Evolutionary conservation across 2,888 invertebrate species (phyloP).

Genomic region (Conus canariensis): DNA sequence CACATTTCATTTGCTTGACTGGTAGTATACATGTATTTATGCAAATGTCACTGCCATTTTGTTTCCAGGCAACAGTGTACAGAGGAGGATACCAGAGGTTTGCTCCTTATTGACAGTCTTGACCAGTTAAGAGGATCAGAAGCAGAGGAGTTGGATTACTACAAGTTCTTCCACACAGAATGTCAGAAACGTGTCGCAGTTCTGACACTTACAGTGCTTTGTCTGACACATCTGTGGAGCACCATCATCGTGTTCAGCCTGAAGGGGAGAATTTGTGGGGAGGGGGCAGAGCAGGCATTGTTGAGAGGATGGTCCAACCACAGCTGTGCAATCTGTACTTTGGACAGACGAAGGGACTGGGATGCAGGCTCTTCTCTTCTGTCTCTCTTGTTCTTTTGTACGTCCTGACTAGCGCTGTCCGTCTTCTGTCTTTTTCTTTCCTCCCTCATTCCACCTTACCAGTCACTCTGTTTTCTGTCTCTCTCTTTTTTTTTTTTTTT

Average conservation of each 20-base stretch:
- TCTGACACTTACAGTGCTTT: neutral
- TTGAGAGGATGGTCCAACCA: constrained; percentile 3
- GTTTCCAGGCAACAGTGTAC: constrained; percentile 75
- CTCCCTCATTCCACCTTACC: neutral
- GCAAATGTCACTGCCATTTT: neutral
- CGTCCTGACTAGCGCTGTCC: neutral
- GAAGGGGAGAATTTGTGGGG: neutral
- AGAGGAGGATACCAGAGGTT: constrained; percentile 77
- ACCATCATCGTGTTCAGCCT: neutral
- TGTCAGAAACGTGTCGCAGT: constrained; percentile 36
- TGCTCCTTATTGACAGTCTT: constrained; percentile 66
- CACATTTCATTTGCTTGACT: too few species aligned
- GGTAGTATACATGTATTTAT: neutral
- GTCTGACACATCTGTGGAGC: neutral
- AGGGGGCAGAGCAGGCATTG: neutral
- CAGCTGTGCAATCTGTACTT: constrained; percentile 46
- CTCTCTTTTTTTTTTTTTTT: neutral
- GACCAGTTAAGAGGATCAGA: neutral
- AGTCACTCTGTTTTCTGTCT: neutral
- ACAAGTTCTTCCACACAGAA: constrained; percentile 42
- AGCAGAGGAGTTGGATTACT: constrained; percentile 28
- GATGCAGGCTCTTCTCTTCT: neutral
- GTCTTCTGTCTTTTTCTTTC: neutral
- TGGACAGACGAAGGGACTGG: constrained; percentile 15
- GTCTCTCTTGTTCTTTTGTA: neutral